Evolutionary conservation across 64 coral and sea anemone genomes (phyloP).

Genomic region (Stylophora pistillata): DNA sequence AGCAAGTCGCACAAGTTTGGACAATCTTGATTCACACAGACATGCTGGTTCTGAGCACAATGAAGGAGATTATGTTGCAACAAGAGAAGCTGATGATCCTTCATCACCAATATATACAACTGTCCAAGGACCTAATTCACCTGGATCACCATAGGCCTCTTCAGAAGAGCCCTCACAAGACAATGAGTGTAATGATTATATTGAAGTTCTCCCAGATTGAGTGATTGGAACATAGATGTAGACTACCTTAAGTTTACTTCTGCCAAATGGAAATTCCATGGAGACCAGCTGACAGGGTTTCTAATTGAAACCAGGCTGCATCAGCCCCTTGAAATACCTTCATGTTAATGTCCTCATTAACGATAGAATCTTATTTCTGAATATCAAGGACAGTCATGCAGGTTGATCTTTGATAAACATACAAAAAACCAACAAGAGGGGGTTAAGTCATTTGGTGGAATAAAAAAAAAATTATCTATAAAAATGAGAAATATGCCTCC

Average conservation of each 20-base stretch:
- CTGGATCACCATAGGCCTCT: not conserved
- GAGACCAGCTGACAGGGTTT: too few relatives aligned
- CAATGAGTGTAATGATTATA: not conserved
- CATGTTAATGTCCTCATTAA: too few relatives aligned
- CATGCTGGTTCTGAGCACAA: not conserved
- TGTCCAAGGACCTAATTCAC: not conserved
- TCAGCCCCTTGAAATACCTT: too few relatives aligned
- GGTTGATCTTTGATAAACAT: too few relatives aligned
- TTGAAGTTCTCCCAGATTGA: not conserved
- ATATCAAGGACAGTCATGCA: too few relatives aligned
- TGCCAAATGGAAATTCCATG: too few relatives aligned
- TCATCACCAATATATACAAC: conserved; percentile 2
- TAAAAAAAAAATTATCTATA: too few relatives aligned
- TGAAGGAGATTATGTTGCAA: not conserved
- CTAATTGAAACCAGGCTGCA: too few relatives aligned
- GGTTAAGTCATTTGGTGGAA: too few relatives aligned
- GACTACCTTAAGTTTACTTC: not conserved
- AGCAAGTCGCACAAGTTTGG: not conserved
- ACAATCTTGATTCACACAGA: not conserved
- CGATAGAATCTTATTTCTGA: too few relatives aligned
- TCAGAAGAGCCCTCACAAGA: not conserved
- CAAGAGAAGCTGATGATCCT: not conserved
- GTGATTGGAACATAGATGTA: not conserved
- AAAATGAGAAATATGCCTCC: too few relatives aligned
- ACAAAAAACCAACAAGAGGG: too few relatives aligned